These are phyloP conservation scores for Boulengeromyrus knoepffleri DNA, from an alignment of 2,113 vertebrate species.

Conservation along the genomic window DNA sequence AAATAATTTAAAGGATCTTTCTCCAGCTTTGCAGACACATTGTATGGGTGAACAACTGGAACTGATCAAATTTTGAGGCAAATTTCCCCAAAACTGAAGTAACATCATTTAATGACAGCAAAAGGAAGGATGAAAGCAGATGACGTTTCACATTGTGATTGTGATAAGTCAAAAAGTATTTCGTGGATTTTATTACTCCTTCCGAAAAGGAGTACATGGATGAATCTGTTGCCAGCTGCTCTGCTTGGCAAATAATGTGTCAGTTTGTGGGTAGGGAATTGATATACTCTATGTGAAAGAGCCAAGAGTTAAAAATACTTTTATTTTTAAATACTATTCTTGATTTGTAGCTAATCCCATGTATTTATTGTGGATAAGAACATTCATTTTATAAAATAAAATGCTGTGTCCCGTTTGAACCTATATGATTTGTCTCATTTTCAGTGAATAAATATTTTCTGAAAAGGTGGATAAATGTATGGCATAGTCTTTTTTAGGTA, in stretches of 20 bases:
- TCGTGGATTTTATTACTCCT: neutral
- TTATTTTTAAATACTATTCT: neutral
- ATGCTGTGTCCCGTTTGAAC: neutral
- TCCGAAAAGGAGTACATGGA: neutral
- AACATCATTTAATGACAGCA: neutral
- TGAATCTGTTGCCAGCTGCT: neutral
- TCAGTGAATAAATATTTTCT: neutral
- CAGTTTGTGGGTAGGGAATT: too few species aligned
- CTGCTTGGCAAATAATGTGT: too few species aligned
- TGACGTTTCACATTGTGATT: neutral
- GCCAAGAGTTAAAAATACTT: too few species aligned
- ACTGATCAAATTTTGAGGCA: neutral
- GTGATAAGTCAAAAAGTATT: neutral
- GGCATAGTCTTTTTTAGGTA: neutral
- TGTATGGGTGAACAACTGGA: neutral
- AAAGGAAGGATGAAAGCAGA: neutral
- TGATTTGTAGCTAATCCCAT: neutral
- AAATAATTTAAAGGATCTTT: neutral
- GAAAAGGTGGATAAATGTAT: neutral
- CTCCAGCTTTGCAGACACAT: neutral
- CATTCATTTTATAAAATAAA: neutral
- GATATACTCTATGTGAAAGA: too few species aligned
- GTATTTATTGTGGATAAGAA: neutral
- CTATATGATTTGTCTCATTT: neutral
- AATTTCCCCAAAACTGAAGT: neutral